Percentiles rank a stretch among this genome's conserved stretches.
Evolutionary conservation across 2,113 vertebrate species (phyloP).

Genomic region (Phoenicopterus ruber): DNA sequence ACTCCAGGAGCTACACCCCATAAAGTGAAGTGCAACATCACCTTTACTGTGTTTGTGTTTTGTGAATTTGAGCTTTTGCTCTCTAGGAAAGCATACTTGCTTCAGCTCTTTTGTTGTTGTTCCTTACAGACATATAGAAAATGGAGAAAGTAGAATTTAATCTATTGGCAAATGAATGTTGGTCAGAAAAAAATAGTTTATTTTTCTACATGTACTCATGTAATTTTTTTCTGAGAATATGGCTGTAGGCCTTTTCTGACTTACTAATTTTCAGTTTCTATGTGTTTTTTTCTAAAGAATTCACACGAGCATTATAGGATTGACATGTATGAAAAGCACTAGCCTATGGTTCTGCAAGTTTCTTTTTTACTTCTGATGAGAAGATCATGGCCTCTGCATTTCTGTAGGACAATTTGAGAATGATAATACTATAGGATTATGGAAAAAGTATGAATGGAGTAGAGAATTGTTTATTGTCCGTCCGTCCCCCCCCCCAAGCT

Average conservation of each 20-base stretch:
- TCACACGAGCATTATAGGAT: not conserved
- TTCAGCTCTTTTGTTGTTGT: not conserved
- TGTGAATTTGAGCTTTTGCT: not conserved
- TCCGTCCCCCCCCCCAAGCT: no score
- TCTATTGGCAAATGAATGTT: not conserved
- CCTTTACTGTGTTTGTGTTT: not conserved
- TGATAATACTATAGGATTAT: not conserved
- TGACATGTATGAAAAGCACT: not conserved
- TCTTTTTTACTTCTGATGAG: not conserved
- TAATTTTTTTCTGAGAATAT: not conserved
- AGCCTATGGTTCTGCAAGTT: not conserved
- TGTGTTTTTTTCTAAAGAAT: not conserved
- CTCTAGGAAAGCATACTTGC: not conserved
- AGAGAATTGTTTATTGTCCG: not conserved
- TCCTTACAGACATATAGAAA: not conserved
- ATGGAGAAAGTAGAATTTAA: not conserved
- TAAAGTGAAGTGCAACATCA: not conserved
- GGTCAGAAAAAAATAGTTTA: not conserved
- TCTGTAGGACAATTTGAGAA: not conserved
- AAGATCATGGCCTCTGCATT: not conserved
- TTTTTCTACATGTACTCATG: not conserved
- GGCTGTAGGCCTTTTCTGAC: not conserved
- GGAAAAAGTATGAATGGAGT: not conserved
- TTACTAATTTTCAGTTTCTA: not conserved
- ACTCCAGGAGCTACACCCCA: fast-evolving